A percentile compares a stretch with the other conserved stretches of the same genome.
Conservation (phyloP, 2,888 invertebrate genomes). For the Volucella inanis region DNA sequence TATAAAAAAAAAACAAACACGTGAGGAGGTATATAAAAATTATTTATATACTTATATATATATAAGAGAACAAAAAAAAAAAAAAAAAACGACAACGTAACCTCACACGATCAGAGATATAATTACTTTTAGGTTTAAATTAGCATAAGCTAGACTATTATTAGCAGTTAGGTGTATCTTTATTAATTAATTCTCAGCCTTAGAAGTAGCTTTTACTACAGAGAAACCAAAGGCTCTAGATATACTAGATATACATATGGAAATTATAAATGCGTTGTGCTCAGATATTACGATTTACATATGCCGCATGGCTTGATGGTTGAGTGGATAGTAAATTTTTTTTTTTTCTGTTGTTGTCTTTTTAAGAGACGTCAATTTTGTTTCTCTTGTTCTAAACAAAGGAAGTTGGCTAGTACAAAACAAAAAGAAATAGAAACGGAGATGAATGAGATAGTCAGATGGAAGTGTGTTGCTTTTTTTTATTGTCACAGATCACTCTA, state of each 20-base stretch:
- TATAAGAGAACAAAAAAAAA: background rate
- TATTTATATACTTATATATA: background rate
- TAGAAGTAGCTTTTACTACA: background rate
- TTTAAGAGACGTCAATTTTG: slow-evolving; percentile 56
- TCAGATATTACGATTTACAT: slow-evolving; percentile 58
- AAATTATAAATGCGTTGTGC: slow-evolving; percentile 61
- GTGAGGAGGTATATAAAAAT: background rate
- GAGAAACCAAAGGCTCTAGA: slow-evolving; percentile 34
- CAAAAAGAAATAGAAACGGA: slow-evolving; percentile 34
- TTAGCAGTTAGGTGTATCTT: slow-evolving; percentile 71
- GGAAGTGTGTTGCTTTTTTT: slow-evolving; percentile 50
- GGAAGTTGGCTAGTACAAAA: slow-evolving; percentile 57
- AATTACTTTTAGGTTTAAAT: slow-evolving; percentile 67
- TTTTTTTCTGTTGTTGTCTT: slow-evolving; percentile 1
- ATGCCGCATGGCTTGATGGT: slow-evolving; percentile 28
- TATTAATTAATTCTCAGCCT: slow-evolving; percentile 65
- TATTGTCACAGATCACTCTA: background rate
- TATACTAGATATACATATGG: slow-evolving; percentile 19
- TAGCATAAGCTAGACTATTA: slow-evolving; percentile 71
- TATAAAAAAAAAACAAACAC: background rate
- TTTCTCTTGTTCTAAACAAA: slow-evolving; percentile 61
- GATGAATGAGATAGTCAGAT: slow-evolving; percentile 53
- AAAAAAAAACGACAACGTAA: background rate
- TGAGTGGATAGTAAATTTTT: slow-evolving; percentile 41
- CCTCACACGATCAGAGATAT: slow-evolving; percentile 66